Evolutionary conservation across 2,113 vertebrate species (phyloP).

Genomic region (Nerophis lumbriciformis): DNA sequence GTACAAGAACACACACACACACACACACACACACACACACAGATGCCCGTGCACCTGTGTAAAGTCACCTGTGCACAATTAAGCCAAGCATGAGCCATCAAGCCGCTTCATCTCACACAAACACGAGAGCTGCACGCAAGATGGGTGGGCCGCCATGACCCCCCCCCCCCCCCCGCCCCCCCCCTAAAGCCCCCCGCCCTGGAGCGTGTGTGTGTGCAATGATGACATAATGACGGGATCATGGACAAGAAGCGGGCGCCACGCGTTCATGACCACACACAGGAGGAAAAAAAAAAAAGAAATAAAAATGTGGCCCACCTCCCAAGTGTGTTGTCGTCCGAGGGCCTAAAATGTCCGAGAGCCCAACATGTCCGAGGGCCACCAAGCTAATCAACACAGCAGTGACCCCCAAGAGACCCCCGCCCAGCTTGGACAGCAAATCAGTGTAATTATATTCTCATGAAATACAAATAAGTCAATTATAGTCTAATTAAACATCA

Average conservation of each 20-base stretch:
- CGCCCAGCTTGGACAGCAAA: too few species aligned
- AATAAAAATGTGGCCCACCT: not conserved
- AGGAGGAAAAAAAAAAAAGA: not conserved
- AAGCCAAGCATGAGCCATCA: slow-evolving; percentile 24
- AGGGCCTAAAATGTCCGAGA: too few species aligned
- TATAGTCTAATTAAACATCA: too few species aligned
- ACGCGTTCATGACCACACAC: slow-evolving; percentile 8
- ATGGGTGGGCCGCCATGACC: slow-evolving; percentile 20
- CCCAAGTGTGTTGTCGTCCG: slow-evolving; percentile 54
- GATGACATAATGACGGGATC: slow-evolving; percentile 42
- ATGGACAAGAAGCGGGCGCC: slow-evolving; percentile 5
- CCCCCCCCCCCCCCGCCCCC: not conserved
- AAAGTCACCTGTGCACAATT: slow-evolving; percentile 47
- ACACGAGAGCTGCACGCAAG: slow-evolving; percentile 27
- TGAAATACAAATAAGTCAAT: too few species aligned
- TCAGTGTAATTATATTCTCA: too few species aligned
- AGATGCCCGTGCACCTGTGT: slow-evolving; percentile 34
- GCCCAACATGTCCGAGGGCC: slow-evolving; percentile 57
- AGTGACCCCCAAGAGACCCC: not conserved
- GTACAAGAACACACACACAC: not conserved
- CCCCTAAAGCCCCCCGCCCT: too few species aligned
- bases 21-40: not conserved
- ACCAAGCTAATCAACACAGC: slow-evolving; percentile 41
- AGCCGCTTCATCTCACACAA: slow-evolving; percentile 35
- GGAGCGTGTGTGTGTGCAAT: too few species aligned